Evolutionary conservation across 2,113 vertebrate species (phyloP), one percentile per base, ranked within the genome.

Genomic region (Rhizomys pruinosus): DNA sequence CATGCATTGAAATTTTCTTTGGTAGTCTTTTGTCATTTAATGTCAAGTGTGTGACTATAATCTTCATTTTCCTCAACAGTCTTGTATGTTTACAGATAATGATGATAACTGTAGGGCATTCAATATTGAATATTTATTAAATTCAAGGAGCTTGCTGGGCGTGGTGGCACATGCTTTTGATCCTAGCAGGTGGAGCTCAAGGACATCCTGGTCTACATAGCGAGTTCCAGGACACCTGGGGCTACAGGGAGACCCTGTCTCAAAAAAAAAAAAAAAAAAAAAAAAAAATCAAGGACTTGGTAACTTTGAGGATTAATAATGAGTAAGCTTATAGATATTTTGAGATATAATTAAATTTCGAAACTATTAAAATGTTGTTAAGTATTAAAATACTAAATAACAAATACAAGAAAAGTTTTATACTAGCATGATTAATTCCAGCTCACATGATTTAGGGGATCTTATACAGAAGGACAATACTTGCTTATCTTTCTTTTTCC

Each of bases 291-390:
- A n/a, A n/a, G n/a, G n/a, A n/a, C n/a, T n/a, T n/a, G n/a, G n/a
- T n/a, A 92, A 32, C 44, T 61, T 87, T 93, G 7, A 59, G 27
- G 12, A 78, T 90, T 90, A 90, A 90, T 87, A 94, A n/a, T 84
- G 63, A 71, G 71, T 90, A 73, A 55, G 39, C 44, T 78, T 69
- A 78, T 79, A 68, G 37, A 82, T 37, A 64, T 89, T 76, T 61
- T 84, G 8, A 73, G 47, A 72, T 87, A 52, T 74, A 66, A 77
- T 96, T 89, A 44, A 4, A 84, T 66, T 0, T 15, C 3, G 82
- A 78, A 90, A 90, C 63, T 44, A 82, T 94, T 82, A 42, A 87
- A 87, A 92, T 81, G 20, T 86, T 81, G 27, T 10, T 76, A 63
- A 69, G 4, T 71, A 84, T 17, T 29, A 8, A 27, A 92, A 80